phyloP scores from a whole-genome alignment of 2,888 invertebrate genomes.

The Platycheirus rosarum region DNA sequence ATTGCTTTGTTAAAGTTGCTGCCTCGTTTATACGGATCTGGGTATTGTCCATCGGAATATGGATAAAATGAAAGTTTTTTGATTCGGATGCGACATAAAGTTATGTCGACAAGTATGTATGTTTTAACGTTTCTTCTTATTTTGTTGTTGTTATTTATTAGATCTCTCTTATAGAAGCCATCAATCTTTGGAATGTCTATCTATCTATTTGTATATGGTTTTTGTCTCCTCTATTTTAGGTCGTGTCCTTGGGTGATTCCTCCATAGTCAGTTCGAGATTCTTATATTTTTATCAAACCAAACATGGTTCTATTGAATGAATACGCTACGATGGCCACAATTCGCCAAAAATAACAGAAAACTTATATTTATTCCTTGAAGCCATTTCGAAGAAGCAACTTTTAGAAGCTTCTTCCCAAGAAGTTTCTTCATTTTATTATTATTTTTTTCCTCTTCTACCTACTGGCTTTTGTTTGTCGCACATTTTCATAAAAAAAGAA shows the following conservation, averaged over 20 bases:
- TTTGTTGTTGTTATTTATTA: conserved; percentile 13
- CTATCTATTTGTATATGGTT: conserved; percentile 3
- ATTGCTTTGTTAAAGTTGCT: conserved; percentile 45
- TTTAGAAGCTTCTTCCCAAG: not conserved
- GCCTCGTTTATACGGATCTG: not conserved
- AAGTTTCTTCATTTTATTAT: conserved; percentile 17
- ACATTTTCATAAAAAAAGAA: conserved; percentile 16
- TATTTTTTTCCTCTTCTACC: not conserved
- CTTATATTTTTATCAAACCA: not conserved
- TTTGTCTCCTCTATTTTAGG: not conserved
- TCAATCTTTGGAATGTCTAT: conserved; percentile 20
- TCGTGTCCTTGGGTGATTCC: not conserved
- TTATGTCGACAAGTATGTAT: conserved; percentile 34
- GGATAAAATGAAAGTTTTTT: conserved; percentile 1
- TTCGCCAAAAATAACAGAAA: conserved; percentile 24
- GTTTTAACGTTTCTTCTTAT: not conserved
- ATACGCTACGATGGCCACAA: conserved; percentile 51
- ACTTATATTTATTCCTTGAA: conserved; percentile 19
- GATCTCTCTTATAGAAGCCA: conserved; percentile 14
- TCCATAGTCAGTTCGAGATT: not conserved
- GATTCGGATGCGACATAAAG: conserved; percentile 22
- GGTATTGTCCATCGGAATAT: not conserved
- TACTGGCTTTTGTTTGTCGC: conserved; percentile 27
- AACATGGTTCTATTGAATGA: conserved; percentile 38
- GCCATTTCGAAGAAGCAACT: conserved; percentile 9